These are phyloP conservation scores for Pomatorhinus ruficollis DNA, from an alignment of 2,113 vertebrate species.

Conservation along the genomic window DNA sequence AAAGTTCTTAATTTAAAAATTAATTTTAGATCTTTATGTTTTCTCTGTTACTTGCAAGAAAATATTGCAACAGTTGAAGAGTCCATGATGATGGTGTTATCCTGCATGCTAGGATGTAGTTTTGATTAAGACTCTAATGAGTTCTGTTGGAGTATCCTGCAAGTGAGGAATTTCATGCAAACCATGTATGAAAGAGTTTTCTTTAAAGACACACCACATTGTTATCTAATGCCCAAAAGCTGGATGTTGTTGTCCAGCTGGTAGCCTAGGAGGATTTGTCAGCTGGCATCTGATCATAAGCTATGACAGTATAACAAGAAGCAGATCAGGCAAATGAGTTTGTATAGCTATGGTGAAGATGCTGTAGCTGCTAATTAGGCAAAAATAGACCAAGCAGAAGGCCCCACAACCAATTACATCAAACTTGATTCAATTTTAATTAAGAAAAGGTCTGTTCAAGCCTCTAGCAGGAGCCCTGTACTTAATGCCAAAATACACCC, in stretches of 20 bases:
- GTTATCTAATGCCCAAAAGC: not conserved
- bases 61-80: not conserved
- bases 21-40: not conserved
- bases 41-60: not conserved
- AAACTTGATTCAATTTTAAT: constrained; percentile 15
- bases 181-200: not conserved
- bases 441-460: constrained; percentile 11
- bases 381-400: constrained; percentile 13
- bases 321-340: not conserved
- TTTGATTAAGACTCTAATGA: not conserved
- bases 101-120: not conserved
- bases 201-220: not conserved
- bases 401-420: not conserved
- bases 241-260: not conserved
- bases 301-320: not conserved
- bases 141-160: not conserved
- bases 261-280: not conserved
- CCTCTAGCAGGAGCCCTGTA: not conserved
- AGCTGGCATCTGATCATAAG: not conserved
- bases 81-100: not conserved
- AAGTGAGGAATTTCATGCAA: not conserved
- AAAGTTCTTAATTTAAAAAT: not conserved
- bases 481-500: not conserved
- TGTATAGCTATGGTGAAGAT: not conserved
- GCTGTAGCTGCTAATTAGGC: not conserved